Evolutionary conservation across 1,140 invertebrate genomes (phyloP), one percentile per base, ranked within the genome.

Genomic region (Drosophila novamexicana): DNA sequence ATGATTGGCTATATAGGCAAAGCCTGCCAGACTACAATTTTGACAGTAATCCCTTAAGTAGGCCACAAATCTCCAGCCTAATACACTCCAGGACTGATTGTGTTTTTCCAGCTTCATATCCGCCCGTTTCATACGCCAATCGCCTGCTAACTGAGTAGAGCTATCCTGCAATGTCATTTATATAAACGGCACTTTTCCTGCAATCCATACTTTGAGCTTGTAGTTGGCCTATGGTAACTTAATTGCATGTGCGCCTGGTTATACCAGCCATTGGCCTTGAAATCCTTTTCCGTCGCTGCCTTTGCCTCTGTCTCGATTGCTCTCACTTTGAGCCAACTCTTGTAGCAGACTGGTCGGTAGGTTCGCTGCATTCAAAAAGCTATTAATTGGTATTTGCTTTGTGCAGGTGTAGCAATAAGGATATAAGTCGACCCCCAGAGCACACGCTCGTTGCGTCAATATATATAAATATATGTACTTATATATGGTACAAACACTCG

Each of bases 1-100:
- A 40, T 93, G 92, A 80, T 94, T 94, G 66, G 93, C 94, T 64
- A 94, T 93, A 58, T 93, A 94, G 70, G 92, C 91, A 12, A 94
- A 79, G 1, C 94, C 94, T 37, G 93, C 93, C 73, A 94, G 92
- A 0, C 93, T 92, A 47, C 93, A 93, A 71, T 93, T 93, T 39
- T 88, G 66, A 64, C 94, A 93, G 79, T 94, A 94, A 67, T 94
- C 93, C 81, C 94, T 94, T 50, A 91, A 73, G 57, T 80, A 81
- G 61, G 50, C 58, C 2, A 79, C 72, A 49, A 78, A 77, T 64
- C 67, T 66, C 63, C 70, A 58, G 45, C 66, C 44, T 53, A 50
- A 45, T 3, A 29, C 50, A 10, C 12, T 10, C 5, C 47, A 59
- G n/a, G 22, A 29, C 2, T 18, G 14, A 6, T 29, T 57, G 1